phyloP scores from a whole-genome alignment of 2,797 vertebrate species.

The Varecia variegata region DNA sequence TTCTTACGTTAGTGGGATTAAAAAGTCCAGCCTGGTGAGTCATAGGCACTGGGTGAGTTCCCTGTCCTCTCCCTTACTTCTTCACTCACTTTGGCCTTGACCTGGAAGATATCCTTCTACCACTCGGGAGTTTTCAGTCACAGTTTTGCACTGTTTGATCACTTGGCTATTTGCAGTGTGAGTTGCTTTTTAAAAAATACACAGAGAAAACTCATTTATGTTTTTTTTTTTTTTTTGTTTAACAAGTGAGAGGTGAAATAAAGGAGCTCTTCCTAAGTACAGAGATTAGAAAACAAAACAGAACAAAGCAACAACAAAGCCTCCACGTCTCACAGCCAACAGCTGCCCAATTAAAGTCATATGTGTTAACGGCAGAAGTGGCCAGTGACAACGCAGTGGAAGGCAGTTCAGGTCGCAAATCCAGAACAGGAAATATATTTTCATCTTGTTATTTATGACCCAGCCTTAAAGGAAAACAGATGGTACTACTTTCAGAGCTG shows the following conservation, averaged over 20 bases:
- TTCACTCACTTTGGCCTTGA: slow-evolving; percentile 44
- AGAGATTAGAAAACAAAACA: slow-evolving; percentile 63
- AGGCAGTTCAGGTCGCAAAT: slow-evolving; percentile 78
- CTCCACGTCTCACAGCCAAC: not conserved
- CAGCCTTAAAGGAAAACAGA: slow-evolving; percentile 81
- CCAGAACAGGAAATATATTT: slow-evolving; percentile 79
- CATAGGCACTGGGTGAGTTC: not conserved
- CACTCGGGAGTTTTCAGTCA: slow-evolving; percentile 44
- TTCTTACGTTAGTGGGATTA: not conserved
- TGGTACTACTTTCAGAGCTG: slow-evolving; percentile 79
- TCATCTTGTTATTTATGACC: slow-evolving; percentile 81
- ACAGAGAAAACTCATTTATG: slow-evolving; percentile 56
- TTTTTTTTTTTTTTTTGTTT: slow-evolving; percentile 73
- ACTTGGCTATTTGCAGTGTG: not conserved
- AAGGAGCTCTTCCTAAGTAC: slow-evolving; percentile 44
- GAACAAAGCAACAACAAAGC: not conserved
- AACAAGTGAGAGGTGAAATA: slow-evolving; percentile 60
- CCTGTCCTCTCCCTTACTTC: slow-evolving; percentile 33
- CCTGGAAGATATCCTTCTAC: not conserved
- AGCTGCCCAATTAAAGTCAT: slow-evolving; percentile 57
- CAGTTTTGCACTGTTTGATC: slow-evolving; percentile 32
- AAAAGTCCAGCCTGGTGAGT: not conserved
- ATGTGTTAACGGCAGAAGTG: slow-evolving; percentile 42
- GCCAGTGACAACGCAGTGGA: slow-evolving; percentile 64
- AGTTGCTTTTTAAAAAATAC: slow-evolving; percentile 8